Percentiles rank a stretch among this genome's conserved stretches.
phyloP scores from a whole-genome alignment of 2,888 invertebrate genomes.

The Morpho helenor region DNA sequence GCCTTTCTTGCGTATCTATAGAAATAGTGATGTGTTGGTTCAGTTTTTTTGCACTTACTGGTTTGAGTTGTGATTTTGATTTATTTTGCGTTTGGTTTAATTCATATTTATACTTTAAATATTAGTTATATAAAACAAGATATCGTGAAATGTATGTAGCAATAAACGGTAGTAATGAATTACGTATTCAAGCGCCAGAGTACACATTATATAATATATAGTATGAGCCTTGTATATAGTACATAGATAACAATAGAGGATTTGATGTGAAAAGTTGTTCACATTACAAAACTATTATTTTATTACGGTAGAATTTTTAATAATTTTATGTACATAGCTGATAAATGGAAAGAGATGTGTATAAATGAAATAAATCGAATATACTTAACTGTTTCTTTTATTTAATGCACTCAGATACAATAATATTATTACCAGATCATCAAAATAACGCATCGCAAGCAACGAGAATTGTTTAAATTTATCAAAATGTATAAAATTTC shows the following conservation, averaged over 20 bases:
- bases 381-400: conserved; percentile 33
- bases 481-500: too few relatives aligned
- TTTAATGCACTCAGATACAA: conserved; percentile 5
- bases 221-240: conserved; percentile 37
- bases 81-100: conserved; percentile 9
- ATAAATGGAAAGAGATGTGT: conserved; percentile 61
- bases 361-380: conserved; percentile 60
- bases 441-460: too few relatives aligned
- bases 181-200: conserved; percentile 18
- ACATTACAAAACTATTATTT: conserved; percentile 52
- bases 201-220: conserved; percentile 21
- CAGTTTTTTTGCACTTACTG: conserved; percentile 4
- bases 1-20: conserved; percentile 4
- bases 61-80: conserved; percentile 10
- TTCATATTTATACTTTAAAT: conserved; percentile 6
- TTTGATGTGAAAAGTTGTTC: conserved; percentile 28
- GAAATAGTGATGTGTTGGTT: not conserved
- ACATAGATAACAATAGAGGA: conserved; percentile 27
- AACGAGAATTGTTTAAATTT: too few relatives aligned
- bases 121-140: conserved; percentile 11
- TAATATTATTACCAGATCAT: too few relatives aligned
- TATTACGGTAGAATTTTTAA: conserved; percentile 57
- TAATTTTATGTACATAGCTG: conserved; percentile 64
- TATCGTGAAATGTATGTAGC: conserved; percentile 22
- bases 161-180: conserved; percentile 23